Base-by-base conservation (phyloP, 2,113 vertebrate genomes). In the Vulpes vulpes region DNA sequence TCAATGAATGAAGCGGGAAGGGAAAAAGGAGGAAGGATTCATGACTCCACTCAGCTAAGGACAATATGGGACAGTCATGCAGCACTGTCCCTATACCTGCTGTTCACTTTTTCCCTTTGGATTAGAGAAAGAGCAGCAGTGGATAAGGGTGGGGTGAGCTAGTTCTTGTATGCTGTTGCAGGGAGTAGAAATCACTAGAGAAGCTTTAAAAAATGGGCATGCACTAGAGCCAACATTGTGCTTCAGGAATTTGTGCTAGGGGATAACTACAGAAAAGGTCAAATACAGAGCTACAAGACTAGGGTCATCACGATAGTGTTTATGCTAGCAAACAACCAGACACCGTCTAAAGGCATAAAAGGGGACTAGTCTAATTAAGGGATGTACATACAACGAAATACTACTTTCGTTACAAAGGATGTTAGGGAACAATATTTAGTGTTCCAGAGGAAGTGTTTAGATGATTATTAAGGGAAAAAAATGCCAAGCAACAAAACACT, bases 401-500 rank as follows among this genome's bases (percentile, higher is more conserved):
- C 62, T 80, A 49, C 73, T 94, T 82, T 14, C 74, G n/a, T 67
- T 32, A 94, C 69, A 93, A 91, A 93, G 23, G 64, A 14, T 35
- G 32, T 30, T 57, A 76, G 30, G 69, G 27, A 67, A 71, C 59
- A 85, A 20, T 38, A 74, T 35, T 83, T 43, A 71, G 49, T 43
- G 57, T 23, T 91, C 76, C 38, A 57, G n/a, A 88, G 57, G 78
- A 96, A 97, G 49, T 30, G 3, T 89, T 80, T 59, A 95, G 55
- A 43, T 83, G 62, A 91, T 65, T 64, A 49, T 11, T 53, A 64
- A 90, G 35, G 22, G 35, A 35, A 3, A 43, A 88, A 65, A 89
- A 22, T 25, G 12, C 16, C 16, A 49, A 64, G 80, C 79, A 35
- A n/a, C 25, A 25, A 84, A 88, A 94, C 25, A 49, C 51, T 3